Evolutionary conservation across 2,888 invertebrate genomes (phyloP).

Genomic region (Belgica antarctica): DNA sequence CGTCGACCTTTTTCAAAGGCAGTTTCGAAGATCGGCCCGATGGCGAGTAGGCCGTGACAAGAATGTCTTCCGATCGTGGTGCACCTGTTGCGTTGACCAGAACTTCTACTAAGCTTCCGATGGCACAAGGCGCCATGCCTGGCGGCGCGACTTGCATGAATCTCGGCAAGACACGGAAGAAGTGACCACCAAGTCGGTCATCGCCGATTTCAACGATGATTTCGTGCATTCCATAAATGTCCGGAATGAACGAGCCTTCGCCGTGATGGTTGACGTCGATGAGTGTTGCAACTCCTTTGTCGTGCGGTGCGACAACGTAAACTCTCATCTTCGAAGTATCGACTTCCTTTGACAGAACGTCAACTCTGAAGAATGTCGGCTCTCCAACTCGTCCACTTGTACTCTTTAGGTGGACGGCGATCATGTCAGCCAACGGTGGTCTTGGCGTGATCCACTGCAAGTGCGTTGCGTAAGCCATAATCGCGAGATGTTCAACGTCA

Average conservation of each 20-base stretch:
- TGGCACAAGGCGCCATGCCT: slow-evolving; percentile 92
- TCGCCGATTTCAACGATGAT: slow-evolving; percentile 66
- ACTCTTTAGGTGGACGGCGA: slow-evolving; percentile 75
- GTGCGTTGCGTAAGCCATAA: slow-evolving; percentile 95
- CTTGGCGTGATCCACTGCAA: slow-evolving; percentile 86
- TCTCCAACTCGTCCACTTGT: slow-evolving; percentile 84
- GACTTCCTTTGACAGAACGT: slow-evolving; percentile 67
- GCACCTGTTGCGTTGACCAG: slow-evolving; percentile 83
- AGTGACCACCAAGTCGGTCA: slow-evolving; percentile 62
- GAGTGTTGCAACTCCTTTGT: slow-evolving; percentile 60
- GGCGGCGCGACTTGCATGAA: slow-evolving; percentile 83
- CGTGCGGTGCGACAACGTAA: slow-evolving; percentile 72
- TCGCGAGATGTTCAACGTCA: slow-evolving; percentile 92
- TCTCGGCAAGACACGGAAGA: slow-evolving; percentile 84
- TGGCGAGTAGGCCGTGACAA: slow-evolving; percentile 90
- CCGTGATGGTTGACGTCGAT: slow-evolving; percentile 69
- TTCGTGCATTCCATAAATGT: slow-evolving; percentile 91
- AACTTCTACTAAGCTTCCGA: slow-evolving; percentile 93
- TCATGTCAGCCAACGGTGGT: slow-evolving; percentile 77
- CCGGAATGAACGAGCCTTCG: slow-evolving; percentile 80
- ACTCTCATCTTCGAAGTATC: slow-evolving; percentile 71
- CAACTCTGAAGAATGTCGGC: slow-evolving; percentile 75
- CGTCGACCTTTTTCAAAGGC: slow-evolving; percentile 81
- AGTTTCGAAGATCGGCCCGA: slow-evolving; percentile 78
- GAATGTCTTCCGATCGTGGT: slow-evolving; percentile 75